Conservation (phyloP, 2,888 invertebrate genomes). For the Allygus modestus region DNA sequence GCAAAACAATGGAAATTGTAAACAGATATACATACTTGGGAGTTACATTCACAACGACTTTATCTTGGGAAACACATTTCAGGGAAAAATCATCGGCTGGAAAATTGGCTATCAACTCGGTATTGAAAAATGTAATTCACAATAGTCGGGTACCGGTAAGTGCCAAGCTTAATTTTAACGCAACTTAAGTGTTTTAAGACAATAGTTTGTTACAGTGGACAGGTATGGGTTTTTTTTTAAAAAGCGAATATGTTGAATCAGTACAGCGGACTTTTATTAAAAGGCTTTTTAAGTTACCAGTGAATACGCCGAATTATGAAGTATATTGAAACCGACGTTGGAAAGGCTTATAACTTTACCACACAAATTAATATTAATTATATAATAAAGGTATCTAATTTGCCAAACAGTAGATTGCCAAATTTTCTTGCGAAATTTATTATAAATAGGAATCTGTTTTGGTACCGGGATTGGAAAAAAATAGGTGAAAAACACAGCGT, state of each 20-base stretch:
- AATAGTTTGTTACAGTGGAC: conserved; percentile 50
- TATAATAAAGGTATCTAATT: conserved; percentile 1
- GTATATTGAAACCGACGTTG: conserved; percentile 53
- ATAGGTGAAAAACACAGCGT: background rate
- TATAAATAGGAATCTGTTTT: background rate
- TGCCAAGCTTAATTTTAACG: no score
- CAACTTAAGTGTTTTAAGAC: conserved; percentile 54
- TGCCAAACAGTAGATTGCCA: conserved; percentile 44
- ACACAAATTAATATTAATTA: background rate
- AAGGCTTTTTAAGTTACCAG: conserved; percentile 48
- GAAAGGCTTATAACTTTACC: background rate
- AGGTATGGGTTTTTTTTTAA: conserved; percentile 49
- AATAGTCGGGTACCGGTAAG: background rate
- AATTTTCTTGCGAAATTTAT: conserved; percentile 19
- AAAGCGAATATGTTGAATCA: conserved; percentile 38
- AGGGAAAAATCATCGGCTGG: conserved; percentile 11
- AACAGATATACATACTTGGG: conserved; percentile 47
- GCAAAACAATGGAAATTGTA: conserved; percentile 12
- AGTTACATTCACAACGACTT: background rate
- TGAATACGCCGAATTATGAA: conserved; percentile 47
- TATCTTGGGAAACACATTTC: background rate
- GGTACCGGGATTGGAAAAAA: background rate
- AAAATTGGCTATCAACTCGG: conserved; percentile 16
- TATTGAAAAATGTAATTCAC: conserved; percentile 31
- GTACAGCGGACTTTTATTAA: conserved; percentile 57